Evolutionary conservation across 2,797 vertebrate genomes (phyloP).

Genomic region (Microhierax caerulescens): DNA sequence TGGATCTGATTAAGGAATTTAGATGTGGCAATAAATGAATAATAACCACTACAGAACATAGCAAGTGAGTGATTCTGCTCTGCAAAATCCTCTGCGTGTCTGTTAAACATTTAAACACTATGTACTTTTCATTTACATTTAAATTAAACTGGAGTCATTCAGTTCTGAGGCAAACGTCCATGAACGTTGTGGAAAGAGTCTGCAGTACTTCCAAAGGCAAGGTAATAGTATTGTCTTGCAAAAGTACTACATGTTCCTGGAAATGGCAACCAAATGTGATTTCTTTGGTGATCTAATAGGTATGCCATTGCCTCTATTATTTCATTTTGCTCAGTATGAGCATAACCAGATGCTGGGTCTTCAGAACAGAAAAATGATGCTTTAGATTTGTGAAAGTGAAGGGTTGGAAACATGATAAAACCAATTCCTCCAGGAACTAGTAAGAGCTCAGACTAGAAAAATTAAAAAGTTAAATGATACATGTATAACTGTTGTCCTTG

Average conservation of each 20-base stretch:
- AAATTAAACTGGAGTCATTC: conserved; percentile 22
- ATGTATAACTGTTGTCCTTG: not conserved
- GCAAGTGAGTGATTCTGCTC: not conserved
- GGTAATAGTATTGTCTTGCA: not conserved
- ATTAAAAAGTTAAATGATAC: not conserved
- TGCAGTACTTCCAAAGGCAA: not conserved
- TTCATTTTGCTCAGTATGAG: not conserved
- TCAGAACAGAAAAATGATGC: not conserved
- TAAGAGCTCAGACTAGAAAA: not conserved
- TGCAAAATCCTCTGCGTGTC: not conserved
- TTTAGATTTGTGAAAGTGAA: not conserved
- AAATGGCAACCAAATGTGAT: not conserved
- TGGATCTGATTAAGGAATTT: not conserved
- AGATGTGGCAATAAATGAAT: not conserved
- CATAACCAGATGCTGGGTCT: not conserved
- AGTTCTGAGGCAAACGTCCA: not conserved
- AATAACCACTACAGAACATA: not conserved
- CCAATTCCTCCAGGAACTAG: not conserved
- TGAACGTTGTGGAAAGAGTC: not conserved
- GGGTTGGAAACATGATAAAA: not conserved
- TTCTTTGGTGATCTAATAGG: conserved; percentile 10
- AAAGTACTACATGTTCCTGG: not conserved
- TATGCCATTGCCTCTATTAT: not conserved
- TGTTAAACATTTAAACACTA: not conserved
- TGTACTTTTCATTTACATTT: conserved; percentile 53